Evolutionary conservation across 2,113 vertebrate genomes (phyloP), one percentile per base, ranked within the genome.

Genomic region (Larimichthys polyactis): DNA sequence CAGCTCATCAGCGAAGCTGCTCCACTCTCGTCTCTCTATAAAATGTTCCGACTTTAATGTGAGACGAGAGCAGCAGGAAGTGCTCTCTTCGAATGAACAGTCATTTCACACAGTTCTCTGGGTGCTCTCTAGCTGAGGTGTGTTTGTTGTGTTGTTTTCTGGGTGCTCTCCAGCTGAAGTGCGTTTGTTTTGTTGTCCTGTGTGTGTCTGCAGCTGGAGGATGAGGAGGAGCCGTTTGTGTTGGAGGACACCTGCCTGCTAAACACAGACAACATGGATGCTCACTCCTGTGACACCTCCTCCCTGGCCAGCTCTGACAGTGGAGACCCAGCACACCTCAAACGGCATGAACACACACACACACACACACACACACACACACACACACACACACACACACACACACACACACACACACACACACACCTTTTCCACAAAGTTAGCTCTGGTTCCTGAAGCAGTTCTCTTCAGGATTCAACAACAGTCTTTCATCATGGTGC

Each of bases 291-390:
- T 6, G 98, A 99, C 86, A 99, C 98, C 0, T 98, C 97, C 2
- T 99, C 98, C 24, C 94, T 99, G 73, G 98, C 98, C 60, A 99
- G 98, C 93, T 99, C 98, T 29, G 98, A 99, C 93, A 99, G 98
- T 0, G 98, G 98, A 55, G 98, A 99, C 91, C 96, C 97, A 17
- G 93, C 96, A 2, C 96, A 98, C 86, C 89, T 97, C 55, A 99
- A 97, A 92, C 95, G 97, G 98, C 95, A 94, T 2, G 64, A 11
- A 22, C 62, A 32, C 58, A 71, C 75, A 10, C 48, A 16, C 73
- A 27, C 64, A 66, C 43, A 36, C 55, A 67, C 52, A 40, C 40
- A 65, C 59, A 64, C 65, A 51, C 32, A 19, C 63, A 20, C 70
- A 65, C 59, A 54, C 54, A 49, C 52, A 57, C 66, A 44, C 44